Conservation (phyloP, 1,140 invertebrate species). For the Nasonia vitripennis region DNA sequence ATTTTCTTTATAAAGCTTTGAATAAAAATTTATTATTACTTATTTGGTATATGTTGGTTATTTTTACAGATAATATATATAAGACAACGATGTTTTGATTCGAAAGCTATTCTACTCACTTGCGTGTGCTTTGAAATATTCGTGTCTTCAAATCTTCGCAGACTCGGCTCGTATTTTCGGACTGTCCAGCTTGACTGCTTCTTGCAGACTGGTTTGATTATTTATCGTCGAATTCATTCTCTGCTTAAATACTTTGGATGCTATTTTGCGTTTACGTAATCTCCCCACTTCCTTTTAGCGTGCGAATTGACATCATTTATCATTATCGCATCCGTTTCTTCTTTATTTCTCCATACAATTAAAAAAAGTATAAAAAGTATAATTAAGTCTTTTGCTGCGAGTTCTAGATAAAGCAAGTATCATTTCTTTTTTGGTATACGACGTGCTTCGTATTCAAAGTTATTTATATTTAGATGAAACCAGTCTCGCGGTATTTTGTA, state of each 20-base stretch:
- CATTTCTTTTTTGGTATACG: not conserved
- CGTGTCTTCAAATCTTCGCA: not conserved
- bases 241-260: constrained; percentile 17
- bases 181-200: constrained; percentile 3
- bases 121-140: not conserved
- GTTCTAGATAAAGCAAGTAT: not conserved
- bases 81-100: too few relatives aligned
- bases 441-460: too few relatives aligned
- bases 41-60: too few relatives aligned
- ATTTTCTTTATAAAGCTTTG: too few relatives aligned
- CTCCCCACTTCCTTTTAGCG: constrained; percentile 14
- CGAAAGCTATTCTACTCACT: not conserved
- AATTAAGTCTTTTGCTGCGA: not conserved
- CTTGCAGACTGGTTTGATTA: constrained; percentile 28
- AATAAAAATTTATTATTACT: too few relatives aligned
- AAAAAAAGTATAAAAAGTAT: not conserved
- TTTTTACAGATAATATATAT: too few relatives aligned
- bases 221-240: constrained; percentile 27
- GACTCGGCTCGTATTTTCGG: not conserved
- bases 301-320: constrained; percentile 3
- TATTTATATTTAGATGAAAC: too few relatives aligned
- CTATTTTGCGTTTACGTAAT: constrained; percentile 22
- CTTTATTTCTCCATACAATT: not conserved
- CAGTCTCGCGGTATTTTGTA: too few relatives aligned
- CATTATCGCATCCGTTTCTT: constrained; percentile 23